phyloP scores from a whole-genome alignment of 2,797 vertebrate species.

The Platyrinchus mystaceus region DNA sequence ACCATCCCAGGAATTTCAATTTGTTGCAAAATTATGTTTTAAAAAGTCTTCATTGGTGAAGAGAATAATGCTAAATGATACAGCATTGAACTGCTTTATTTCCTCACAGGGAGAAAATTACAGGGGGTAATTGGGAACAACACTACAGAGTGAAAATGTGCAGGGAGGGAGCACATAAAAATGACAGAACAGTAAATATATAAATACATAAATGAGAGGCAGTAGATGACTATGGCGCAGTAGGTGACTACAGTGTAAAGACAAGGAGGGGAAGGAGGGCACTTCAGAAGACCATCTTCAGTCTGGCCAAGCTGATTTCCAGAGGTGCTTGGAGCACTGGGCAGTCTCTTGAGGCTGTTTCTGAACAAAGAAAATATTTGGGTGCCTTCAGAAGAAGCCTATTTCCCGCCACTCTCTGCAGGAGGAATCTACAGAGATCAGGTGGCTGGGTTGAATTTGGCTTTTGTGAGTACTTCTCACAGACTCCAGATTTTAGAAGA shows the following conservation, averaged over 20 bases:
- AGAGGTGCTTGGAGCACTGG: rapidly evolving
- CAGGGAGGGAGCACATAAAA: neutral
- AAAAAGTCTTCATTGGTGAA: neutral
- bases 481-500: neutral
- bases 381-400: neutral
- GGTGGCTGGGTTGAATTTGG: neutral
- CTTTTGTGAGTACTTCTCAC: neutral
- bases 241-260: neutral
- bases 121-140: neutral
- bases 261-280: neutral
- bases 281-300: neutral
- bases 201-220: neutral
- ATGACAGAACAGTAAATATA: neutral
- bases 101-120: neutral
- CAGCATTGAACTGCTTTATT: neutral
- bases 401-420: neutral
- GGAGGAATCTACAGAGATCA: rapidly evolving
- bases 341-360: neutral
- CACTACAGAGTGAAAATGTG: neutral
- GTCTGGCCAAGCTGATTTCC: neutral
- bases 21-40: neutral
- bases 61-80: neutral
- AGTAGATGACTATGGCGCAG: too few species aligned
- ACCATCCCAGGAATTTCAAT: neutral
- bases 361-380: neutral